Base-by-base conservation (phyloP, 2,888 invertebrate species). In the Melinaea marsaeus region DNA sequence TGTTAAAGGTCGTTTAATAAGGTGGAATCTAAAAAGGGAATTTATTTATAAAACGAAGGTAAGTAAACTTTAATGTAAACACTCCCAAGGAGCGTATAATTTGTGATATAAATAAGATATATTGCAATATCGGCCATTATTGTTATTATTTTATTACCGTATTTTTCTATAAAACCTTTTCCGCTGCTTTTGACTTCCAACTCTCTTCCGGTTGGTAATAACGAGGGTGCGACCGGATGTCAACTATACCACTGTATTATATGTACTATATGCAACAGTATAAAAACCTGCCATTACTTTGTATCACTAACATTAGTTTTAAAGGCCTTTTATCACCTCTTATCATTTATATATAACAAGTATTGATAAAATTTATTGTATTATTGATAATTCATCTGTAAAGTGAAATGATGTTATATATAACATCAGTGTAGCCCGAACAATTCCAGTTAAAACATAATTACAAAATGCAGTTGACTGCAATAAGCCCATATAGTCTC, bases 221-320 rank as follows among this genome's bases (percentile, higher is more conserved):
- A 71, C 68, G 71, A 66, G 73, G 75, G 75, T 64, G 72, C 71
- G 74, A 71, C 75, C 73, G 75, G 75, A 74, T 69, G 63, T 67
- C 61, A 63, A 68, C 70, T 72, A 22, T 22, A 22, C 22, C 22
- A 22, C 22, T 22, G 22, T 22, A 22, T 1, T 22, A 22, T 22
- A 22, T 22, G 63, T 60, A 35, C 32, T 51, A 32, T 32, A 42
- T 32, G 51, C 22, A 32, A 51, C 51, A 51, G 9, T 51, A 51
- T 51, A 51, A 51, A 51, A 32, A 51, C 51, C 22, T 51, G 51
- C 32, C 32, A 51, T 32, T 22, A 32, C 32, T 22, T 32, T 32
- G 3, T 51, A 42, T 42, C 42, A 42, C 42, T 42, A 42, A 42
- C 3, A 42, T 42, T 9, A 42, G 7, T 42, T 3, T 42, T 42